Conservation (phyloP, 2,113 vertebrate species). For the Brevimyrus niger region DNA sequence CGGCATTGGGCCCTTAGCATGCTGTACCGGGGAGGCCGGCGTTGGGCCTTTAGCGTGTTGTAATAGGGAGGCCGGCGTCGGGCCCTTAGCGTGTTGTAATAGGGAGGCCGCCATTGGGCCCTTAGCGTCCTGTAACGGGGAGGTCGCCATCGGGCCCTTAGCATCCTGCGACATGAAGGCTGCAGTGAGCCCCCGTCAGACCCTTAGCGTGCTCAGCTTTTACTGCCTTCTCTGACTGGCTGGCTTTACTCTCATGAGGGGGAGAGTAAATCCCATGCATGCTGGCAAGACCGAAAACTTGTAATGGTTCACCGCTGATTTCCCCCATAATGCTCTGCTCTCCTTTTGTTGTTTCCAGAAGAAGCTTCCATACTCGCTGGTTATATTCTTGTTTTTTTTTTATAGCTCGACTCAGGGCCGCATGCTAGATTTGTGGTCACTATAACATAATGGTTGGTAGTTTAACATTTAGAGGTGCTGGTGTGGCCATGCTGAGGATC, state of each 20-base stretch:
- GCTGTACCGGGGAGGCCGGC: not conserved
- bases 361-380: not conserved
- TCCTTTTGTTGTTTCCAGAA: not conserved
- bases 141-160: not conserved
- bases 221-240: not conserved
- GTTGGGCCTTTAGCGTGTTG: not conserved
- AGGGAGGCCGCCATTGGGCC: too few relatives aligned
- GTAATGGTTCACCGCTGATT: not conserved
- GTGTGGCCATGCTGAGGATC: too few relatives aligned
- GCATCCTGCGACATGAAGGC: too few relatives aligned
- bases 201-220: not conserved
- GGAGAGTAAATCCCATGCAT: not conserved
- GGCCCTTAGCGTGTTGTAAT: not conserved
- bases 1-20: not conserved
- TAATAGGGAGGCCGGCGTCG: not conserved
- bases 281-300: not conserved
- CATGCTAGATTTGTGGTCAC: not conserved
- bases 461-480: not conserved
- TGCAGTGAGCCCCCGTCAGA: too few relatives aligned
- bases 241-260: not conserved
- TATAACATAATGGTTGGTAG: not conserved
- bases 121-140: not conserved
- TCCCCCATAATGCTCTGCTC: not conserved
- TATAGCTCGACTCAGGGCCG: not conserved
- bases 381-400: not conserved